Percentiles rank a stretch among this genome's conserved stretches.
phyloP scores from a whole-genome alignment of 2,888 invertebrate genomes.

The Carterocephalus palaemon region DNA sequence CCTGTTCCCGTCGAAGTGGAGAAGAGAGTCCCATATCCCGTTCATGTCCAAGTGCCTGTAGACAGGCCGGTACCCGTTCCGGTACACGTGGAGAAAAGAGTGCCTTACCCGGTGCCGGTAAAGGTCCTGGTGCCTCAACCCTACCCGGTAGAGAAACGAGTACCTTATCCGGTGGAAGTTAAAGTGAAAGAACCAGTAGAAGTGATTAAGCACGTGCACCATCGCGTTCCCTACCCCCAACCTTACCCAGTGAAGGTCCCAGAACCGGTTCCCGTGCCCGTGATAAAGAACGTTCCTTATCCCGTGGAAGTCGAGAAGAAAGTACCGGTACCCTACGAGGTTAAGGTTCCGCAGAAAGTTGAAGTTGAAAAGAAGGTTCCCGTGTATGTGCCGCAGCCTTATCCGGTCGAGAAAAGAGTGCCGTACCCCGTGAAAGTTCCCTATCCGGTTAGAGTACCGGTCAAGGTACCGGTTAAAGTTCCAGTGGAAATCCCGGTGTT shows the following conservation, averaged over 20 bases:
- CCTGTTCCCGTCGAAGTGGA: slow-evolving; percentile 61
- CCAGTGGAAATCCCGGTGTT: slow-evolving; percentile 59
- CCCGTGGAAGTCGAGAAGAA: slow-evolving; percentile 72
- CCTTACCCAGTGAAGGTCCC: slow-evolving; percentile 77
- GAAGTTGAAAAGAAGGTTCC: slow-evolving; percentile 63
- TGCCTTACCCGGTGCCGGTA: slow-evolving; percentile 66
- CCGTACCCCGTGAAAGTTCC: slow-evolving; percentile 58
- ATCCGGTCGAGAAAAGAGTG: slow-evolving; percentile 60
- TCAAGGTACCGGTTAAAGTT: slow-evolving; percentile 48
- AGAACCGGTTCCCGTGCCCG: slow-evolving; percentile 69
- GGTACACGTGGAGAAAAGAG: slow-evolving; percentile 62
- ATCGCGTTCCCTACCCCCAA: slow-evolving; percentile 62
- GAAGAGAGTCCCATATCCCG: slow-evolving; percentile 65
- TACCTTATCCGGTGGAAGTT: slow-evolving; percentile 72
- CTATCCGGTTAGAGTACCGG: slow-evolving; percentile 47
- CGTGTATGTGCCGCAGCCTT: slow-evolving; percentile 44
- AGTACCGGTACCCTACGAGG: slow-evolving; percentile 62
- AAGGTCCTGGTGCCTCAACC: slow-evolving; percentile 68
- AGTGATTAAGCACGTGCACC: slow-evolving; percentile 64
- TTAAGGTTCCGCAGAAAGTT: slow-evolving; percentile 41
- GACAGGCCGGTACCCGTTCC: slow-evolving; percentile 64
- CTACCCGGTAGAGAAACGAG: slow-evolving; percentile 76
- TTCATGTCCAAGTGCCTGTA: slow-evolving; percentile 55
- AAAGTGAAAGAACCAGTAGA: slow-evolving; percentile 67
- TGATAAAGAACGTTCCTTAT: slow-evolving; percentile 69